These are phyloP conservation scores for Harpagoxenus sublaevis DNA, from an alignment of 2,888 invertebrate genomes.

Conservation along the genomic window DNA sequence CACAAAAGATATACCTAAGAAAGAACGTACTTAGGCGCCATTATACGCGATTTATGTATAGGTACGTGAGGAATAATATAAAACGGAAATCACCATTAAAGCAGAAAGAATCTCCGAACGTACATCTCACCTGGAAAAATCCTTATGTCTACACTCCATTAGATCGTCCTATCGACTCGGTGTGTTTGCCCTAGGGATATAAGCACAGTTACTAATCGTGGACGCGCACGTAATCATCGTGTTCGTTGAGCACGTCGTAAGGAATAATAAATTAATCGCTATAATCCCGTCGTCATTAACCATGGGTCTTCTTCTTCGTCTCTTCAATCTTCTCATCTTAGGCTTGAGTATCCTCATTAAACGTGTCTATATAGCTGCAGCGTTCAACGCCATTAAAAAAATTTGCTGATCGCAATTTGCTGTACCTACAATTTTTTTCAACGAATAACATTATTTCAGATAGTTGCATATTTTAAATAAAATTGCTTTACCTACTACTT, in stretches of 20 bases:
- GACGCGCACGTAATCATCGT: constrained; percentile 64
- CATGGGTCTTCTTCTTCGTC: constrained; percentile 52
- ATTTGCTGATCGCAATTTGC: constrained; percentile 19
- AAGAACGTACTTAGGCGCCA: not conserved
- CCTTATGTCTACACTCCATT: constrained; percentile 57
- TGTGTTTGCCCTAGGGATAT: constrained; percentile 51
- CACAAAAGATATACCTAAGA: too few relatives aligned
- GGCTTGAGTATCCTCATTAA: constrained; percentile 16
- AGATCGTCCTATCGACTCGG: constrained; percentile 43
- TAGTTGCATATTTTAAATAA: not conserved
- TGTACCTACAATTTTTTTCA: not conserved
- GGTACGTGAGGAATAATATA: constrained; percentile 47
- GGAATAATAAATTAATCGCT: constrained; percentile 74
- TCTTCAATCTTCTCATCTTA: constrained; percentile 54
- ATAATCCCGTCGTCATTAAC: constrained; percentile 70
- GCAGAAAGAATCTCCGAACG: constrained; percentile 19
- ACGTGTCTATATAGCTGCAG: not conserved
- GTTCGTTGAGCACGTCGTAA: constrained; percentile 50
- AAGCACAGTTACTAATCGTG: constrained; percentile 63
- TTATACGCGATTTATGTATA: constrained; percentile 40
- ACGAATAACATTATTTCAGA: not conserved
- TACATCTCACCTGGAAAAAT: constrained; percentile 54
- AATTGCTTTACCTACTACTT: not conserved
- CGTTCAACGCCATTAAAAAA: not conserved
- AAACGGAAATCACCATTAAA: constrained; percentile 44